Conservation (phyloP, 1,140 invertebrate species). For the Orchestia grillus region DNA sequence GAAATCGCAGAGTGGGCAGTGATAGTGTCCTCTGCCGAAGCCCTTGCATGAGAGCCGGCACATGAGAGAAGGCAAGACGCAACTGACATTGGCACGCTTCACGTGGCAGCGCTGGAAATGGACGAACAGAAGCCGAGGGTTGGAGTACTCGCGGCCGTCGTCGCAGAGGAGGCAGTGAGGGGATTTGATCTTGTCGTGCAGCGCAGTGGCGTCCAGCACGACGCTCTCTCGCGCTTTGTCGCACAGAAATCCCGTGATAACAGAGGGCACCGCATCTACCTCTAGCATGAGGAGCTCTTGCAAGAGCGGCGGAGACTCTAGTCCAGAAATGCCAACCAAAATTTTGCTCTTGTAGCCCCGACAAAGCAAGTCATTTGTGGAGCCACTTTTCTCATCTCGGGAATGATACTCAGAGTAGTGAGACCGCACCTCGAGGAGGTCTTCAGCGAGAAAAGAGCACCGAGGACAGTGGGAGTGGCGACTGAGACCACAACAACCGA, state of each 20-base stretch:
- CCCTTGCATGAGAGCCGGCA: slow-evolving; percentile 16
- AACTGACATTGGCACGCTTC: not conserved
- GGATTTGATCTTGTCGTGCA: not conserved
- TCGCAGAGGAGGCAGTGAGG: not conserved
- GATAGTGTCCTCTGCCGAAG: slow-evolving; percentile 24
- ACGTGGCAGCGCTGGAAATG: slow-evolving; percentile 37
- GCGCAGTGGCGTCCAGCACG: not conserved
- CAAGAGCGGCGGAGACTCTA: not conserved
- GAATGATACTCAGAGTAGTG: slow-evolving; percentile 33
- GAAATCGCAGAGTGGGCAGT: slow-evolving; percentile 21
- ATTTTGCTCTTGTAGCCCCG: not conserved
- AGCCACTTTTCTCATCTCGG: not conserved
- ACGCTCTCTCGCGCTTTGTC: not conserved
- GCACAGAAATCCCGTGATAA: not conserved
- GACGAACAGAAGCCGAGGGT: not conserved
- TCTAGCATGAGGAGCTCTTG: not conserved
- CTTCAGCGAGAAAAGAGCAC: slow-evolving; percentile 15
- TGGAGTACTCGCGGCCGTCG: slow-evolving; percentile 27
- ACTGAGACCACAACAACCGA: not conserved
- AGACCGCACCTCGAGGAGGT: not conserved
- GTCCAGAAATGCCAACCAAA: not conserved
- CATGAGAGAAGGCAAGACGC: slow-evolving; percentile 27
- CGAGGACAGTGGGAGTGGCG: slow-evolving; percentile 8
- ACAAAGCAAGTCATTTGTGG: not conserved
- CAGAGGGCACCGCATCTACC: not conserved